Percentiles rank a stretch among this genome's conserved stretches.
These are phyloP conservation scores for Cranoglanis bouderius DNA, from an alignment of 2,113 vertebrate species.

Conservation along the genomic window DNA sequence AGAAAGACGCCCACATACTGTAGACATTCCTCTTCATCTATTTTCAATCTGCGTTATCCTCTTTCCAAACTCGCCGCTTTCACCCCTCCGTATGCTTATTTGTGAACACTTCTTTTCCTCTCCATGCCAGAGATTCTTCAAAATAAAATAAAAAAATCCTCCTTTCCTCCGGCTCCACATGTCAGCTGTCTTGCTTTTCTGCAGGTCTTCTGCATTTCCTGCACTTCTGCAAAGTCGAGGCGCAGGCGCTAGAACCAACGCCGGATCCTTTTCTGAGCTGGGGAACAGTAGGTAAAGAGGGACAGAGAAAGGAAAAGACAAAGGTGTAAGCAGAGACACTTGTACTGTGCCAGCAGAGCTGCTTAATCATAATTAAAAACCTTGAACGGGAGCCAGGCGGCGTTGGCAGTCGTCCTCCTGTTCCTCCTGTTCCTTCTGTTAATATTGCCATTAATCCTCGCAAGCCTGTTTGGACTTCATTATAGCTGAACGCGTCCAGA, in stretches of 20 bases:
- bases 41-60: conserved; percentile 59
- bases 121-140: conserved; percentile 37
- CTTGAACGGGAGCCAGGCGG: conserved; percentile 47
- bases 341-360: conserved; percentile 40
- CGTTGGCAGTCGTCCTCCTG: conserved; percentile 44
- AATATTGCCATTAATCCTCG: conserved; percentile 55
- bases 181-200: conserved; percentile 26
- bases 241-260: background rate
- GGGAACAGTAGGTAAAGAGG: background rate
- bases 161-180: conserved; percentile 13
- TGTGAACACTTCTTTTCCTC: conserved; percentile 7
- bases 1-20: conserved; percentile 26
- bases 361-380: conserved; percentile 57
- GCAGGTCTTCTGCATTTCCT: conserved; percentile 4
- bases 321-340: conserved; percentile 32
- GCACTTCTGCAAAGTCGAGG: background rate
- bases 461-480: conserved; percentile 52
- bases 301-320: conserved; percentile 9
- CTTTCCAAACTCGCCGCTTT: conserved; percentile 31
- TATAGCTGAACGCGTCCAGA: conserved; percentile 44
- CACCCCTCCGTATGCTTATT: background rate
- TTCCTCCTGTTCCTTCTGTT: conserved; percentile 51
- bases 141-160: conserved; percentile 1
- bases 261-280: background rate
- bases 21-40: conserved; percentile 69